These are phyloP conservation scores for Papilio protenor DNA, from an alignment of 2,888 invertebrate species.

Conservation along the genomic window DNA sequence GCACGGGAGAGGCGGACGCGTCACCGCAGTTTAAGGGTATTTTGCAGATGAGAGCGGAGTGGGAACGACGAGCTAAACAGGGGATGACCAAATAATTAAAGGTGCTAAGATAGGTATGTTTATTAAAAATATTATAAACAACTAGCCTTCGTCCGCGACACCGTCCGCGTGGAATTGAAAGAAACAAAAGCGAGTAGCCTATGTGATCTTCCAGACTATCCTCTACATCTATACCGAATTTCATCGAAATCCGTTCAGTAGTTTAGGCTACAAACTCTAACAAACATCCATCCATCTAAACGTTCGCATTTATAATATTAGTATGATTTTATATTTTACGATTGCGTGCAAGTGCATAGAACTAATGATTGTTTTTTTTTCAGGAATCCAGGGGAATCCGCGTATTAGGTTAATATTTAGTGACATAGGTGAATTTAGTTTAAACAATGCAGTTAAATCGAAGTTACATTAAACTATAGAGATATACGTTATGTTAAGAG, in stretches of 20 bases:
- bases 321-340: no score
- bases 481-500: slow-evolving; percentile 73
- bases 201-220: no score
- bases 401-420: slow-evolving; percentile 44
- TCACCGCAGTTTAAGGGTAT: slow-evolving; percentile 88
- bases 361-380: slow-evolving; percentile 46
- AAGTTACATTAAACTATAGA: slow-evolving; percentile 45
- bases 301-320: no score
- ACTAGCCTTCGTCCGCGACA: no score
- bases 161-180: no score
- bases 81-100: slow-evolving; percentile 85
- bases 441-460: slow-evolving; percentile 38
- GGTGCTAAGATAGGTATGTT: slow-evolving; percentile 72
- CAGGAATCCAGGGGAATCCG: slow-evolving; percentile 63
- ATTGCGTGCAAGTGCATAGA: no score
- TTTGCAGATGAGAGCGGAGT: slow-evolving; percentile 89
- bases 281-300: no score
- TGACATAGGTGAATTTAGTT: slow-evolving; percentile 33
- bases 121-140: not conserved
- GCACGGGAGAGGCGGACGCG: slow-evolving; percentile 69
- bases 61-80: slow-evolving; percentile 91
- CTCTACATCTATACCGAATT: no score
- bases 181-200: no score
- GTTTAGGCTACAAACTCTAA: no score
- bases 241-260: no score